Percentiles rank a stretch among this genome's conserved stretches.
Evolutionary conservation across 2,113 vertebrate species (phyloP).

Genomic region (Pseudois nayaur): DNA sequence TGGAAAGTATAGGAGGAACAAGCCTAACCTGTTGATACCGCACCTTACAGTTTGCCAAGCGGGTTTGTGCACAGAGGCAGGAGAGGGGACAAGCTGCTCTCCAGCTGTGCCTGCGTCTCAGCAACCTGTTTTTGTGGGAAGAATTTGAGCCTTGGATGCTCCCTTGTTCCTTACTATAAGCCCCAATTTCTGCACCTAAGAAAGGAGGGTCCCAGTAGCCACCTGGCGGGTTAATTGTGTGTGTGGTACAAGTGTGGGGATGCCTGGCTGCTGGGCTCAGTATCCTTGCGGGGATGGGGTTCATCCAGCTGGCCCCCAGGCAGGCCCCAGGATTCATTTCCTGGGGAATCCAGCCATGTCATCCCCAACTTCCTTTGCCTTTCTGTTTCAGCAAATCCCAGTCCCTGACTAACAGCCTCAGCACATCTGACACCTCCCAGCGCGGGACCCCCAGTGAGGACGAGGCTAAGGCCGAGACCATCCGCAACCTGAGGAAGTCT

Average conservation of each 20-base stretch:
- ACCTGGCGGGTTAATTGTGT: not conserved
- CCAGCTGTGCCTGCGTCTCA: not conserved
- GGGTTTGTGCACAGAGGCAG: fast-evolving
- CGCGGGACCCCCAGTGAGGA: conserved; percentile 88
- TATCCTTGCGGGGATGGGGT: fast-evolving
- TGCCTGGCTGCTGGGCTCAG: not conserved
- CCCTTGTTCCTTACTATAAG: not conserved
- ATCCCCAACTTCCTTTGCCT: conserved; percentile 12
- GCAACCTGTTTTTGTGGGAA: not conserved
- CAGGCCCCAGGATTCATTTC: not conserved
- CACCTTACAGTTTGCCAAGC: not conserved
- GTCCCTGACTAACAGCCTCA: conserved; percentile 96
- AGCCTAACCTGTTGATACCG: not conserved
- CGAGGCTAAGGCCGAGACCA: conserved; percentile 96
- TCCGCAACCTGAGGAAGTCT: conserved; percentile 95
- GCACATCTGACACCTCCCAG: conserved; percentile 85
- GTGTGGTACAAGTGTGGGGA: fast-evolving
- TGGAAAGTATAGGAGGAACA: not conserved
- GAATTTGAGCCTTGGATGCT: fast-evolving
- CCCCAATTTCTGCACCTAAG: not conserved
- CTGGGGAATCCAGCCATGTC: not conserved
- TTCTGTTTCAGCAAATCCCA: conserved; percentile 92
- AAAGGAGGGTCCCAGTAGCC: fast-evolving
- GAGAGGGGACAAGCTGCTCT: fast-evolving
- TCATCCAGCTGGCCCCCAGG: not conserved